A percentile compares a stretch with the other conserved stretches of the same genome.
phyloP scores from a whole-genome alignment of 2,888 invertebrate species.

The Scaptomyza tumidula region DNA sequence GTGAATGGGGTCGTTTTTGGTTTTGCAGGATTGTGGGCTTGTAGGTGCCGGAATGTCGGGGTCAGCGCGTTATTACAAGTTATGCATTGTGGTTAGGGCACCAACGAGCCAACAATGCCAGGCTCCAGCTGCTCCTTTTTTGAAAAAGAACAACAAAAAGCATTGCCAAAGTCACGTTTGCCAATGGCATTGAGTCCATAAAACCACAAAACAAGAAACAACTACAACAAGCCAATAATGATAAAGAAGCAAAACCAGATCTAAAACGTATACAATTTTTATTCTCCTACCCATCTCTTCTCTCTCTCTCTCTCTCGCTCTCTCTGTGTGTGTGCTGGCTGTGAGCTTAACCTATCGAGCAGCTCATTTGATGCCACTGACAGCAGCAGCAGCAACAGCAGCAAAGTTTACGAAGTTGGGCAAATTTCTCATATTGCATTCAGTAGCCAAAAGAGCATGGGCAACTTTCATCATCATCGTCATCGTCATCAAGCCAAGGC shows the following conservation, averaged over 20 bases:
- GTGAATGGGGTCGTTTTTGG: constrained; percentile 2
- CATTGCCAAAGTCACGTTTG: constrained; percentile 44
- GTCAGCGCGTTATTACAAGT: constrained; percentile 70
- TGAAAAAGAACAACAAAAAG: not conserved
- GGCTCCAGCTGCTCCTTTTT: constrained; percentile 32
- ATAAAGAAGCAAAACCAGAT: constrained; percentile 14
- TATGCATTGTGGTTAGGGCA: constrained; percentile 51
- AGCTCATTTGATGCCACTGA: constrained; percentile 15
- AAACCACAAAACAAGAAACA: constrained; percentile 24
- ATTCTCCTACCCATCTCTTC: constrained; percentile 2
- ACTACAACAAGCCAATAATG: constrained; percentile 7
- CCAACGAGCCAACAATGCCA: constrained; percentile 21
- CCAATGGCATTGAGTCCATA: constrained; percentile 26
- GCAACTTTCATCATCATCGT: constrained; percentile 20
- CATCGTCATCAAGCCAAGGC: constrained; percentile 31
- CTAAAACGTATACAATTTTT: constrained; percentile 24
- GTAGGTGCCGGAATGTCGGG: constrained; percentile 41
- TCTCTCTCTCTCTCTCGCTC: not conserved
- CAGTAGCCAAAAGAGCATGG: not conserved
- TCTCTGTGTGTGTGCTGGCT: no score
- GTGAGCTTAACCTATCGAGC: constrained; percentile 14
- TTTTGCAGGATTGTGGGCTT: not conserved
- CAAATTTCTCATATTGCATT: constrained; percentile 32
- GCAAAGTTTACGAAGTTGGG: constrained; percentile 27
- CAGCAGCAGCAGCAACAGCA: constrained; percentile 31